Conservation (phyloP, 2,113 vertebrate species). For the Mastomys coucha region DNA sequence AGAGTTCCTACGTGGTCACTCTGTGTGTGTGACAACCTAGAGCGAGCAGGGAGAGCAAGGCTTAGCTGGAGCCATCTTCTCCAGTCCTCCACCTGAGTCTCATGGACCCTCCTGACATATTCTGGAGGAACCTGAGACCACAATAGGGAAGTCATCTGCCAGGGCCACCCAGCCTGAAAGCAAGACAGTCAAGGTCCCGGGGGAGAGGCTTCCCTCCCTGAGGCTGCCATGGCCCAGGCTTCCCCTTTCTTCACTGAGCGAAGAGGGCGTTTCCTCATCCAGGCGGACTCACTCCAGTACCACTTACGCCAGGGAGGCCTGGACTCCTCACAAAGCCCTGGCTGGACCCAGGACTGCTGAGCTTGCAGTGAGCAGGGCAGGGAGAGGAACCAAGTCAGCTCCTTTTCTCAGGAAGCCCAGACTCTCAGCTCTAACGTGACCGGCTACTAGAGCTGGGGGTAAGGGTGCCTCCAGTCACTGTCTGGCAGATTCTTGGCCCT, state of each 20-base stretch:
- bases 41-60: neutral
- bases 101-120: neutral
- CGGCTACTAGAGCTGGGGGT: neutral
- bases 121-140: neutral
- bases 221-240: neutral
- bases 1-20: neutral
- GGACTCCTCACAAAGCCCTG: too few relatives aligned
- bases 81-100: too few relatives aligned
- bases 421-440: neutral
- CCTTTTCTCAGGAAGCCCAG: neutral
- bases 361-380: rapidly evolving
- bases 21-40: neutral
- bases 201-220: neutral
- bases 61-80: neutral
- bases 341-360: conserved; percentile 16
- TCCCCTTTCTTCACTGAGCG: conserved; percentile 15
- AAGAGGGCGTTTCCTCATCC: neutral
- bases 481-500: neutral
- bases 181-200: neutral
- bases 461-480: neutral
- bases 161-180: neutral
- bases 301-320: neutral
- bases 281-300: rapidly evolving
- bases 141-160: neutral
- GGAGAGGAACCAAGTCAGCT: neutral